Base-by-base conservation (phyloP, 2,113 vertebrate species). In the Catharus bicknelli region DNA sequence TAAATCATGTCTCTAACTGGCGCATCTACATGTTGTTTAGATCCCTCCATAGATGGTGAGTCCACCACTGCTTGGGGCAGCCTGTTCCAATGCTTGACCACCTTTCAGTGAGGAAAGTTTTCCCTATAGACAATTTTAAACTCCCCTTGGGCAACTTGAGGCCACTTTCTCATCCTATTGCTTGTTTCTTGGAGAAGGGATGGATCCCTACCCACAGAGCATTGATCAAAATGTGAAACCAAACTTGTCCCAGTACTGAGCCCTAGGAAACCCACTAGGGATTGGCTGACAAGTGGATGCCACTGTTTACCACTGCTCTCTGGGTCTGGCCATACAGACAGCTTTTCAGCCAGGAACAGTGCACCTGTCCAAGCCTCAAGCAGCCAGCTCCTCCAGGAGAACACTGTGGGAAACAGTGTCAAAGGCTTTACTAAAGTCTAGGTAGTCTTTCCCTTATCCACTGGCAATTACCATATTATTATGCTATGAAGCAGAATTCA, bases 171-270 rank as follows among this genome's bases (percentile, higher is more conserved):
- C 47, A 29, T 68, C 34, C 23, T 61, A 8, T 26, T 47, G n/a
- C 13, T 54, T 34, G 4, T 47, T 75, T 75, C n/a, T 34, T 53
- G 47, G 48, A 59, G 47, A n/a, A 53, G 29, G 40, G n/a, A 68
- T 13, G 0, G 0, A 61, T 6, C 23, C 23, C 29, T 34, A n/a
- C 8, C 2, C 17, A 1, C n/a, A 74, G 19, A 66, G 38, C 27
- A 53, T 1, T 13, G 23, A 68, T 34, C n/a, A 47, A 67, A 36
- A 40, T 15, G 26, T 7, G 20, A 82, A 81, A 67, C 10, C 7
- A 20, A 67, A 82, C 47, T 18, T 61, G 54, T 40, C 13, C 25
- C 40, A 47, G 7, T 17, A 54, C 29, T 47, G 23, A 54, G 53
- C 20, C 54, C 38, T n/a, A 54, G 3, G n/a, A 47, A 88, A 26